A percentile compares a stretch with the other conserved stretches of the same genome.
These are phyloP conservation scores for Lophius americanus DNA, from an alignment of 2,797 vertebrate species.

Conservation along the genomic window DNA sequence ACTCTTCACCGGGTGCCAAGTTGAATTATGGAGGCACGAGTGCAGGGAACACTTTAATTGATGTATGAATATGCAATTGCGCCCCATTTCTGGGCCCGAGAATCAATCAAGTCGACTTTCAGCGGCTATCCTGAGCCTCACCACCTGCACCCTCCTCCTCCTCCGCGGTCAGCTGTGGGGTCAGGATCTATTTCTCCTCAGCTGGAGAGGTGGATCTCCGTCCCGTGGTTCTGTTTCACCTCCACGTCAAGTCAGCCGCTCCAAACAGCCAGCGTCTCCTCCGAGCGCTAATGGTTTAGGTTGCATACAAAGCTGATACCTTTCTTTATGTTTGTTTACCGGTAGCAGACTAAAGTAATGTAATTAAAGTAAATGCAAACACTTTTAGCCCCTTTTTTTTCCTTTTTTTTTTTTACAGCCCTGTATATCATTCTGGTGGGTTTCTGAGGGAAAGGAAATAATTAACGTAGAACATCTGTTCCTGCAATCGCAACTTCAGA, in stretches of 20 bases:
- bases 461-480: constrained; percentile 46
- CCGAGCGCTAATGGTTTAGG: constrained; percentile 10
- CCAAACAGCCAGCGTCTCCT: constrained; percentile 27
- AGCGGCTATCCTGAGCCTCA: constrained; percentile 47
- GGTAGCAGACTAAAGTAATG: neutral
- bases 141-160: constrained; percentile 53
- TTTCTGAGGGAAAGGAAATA: constrained; percentile 30
- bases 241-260: constrained; percentile 16
- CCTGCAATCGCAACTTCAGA: constrained; percentile 14
- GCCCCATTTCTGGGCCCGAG: constrained; percentile 59
- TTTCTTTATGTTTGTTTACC: constrained; percentile 7
- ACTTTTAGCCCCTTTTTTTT: constrained; percentile 5
- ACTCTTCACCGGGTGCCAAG: constrained; percentile 51
- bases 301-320: constrained; percentile 25
- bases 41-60: constrained; percentile 68
- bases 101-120: constrained; percentile 75
- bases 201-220: constrained; percentile 27
- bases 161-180: constrained; percentile 38
- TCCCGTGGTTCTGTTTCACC: constrained; percentile 21
- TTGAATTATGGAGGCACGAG: constrained; percentile 66
- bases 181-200: constrained; percentile 42
- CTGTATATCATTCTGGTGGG: constrained; percentile 23
- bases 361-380: constrained; percentile 28
- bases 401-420: constrained; percentile 11
- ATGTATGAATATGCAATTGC: constrained; percentile 77